Evolutionary conservation across 92 coral and sea anemone species (phyloP).

Genomic region (Desmophyllum pertusum): DNA sequence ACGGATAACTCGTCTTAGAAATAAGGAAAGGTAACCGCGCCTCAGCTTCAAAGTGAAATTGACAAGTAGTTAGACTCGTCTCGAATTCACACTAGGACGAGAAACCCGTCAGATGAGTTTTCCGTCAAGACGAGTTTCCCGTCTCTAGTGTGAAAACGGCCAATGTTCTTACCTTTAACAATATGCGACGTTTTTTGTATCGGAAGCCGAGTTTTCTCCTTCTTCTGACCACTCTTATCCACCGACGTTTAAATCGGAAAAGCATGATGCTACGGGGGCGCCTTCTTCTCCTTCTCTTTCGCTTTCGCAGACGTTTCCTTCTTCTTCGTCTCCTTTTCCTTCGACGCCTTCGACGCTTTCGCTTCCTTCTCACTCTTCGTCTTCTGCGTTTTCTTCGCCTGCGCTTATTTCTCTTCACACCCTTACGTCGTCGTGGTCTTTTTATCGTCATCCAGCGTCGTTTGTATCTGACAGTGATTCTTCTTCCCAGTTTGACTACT

Average conservation of each 20-base stretch:
- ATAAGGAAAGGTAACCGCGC: too few relatives aligned
- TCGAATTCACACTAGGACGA: background rate
- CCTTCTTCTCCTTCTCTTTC: conserved; percentile 1
- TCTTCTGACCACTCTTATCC: conserved; percentile 25
- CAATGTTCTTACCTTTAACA: conserved; percentile 3
- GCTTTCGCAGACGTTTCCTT: background rate
- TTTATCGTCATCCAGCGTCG: background rate
- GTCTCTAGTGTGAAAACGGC: too few relatives aligned
- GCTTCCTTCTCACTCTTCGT: conserved; percentile 18
- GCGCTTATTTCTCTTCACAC: background rate
- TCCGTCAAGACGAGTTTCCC: too few relatives aligned
- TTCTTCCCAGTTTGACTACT: background rate
- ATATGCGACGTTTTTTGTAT: background rate
- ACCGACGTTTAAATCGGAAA: conserved; percentile 5
- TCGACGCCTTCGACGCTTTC: conserved; percentile 8
- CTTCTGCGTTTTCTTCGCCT: conserved; percentile 13
- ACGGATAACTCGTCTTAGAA: too few relatives aligned
- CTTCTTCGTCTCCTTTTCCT: conserved; percentile 1
- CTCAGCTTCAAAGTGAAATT: background rate
- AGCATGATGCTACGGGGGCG: conserved; percentile 5
- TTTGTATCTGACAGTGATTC: background rate
- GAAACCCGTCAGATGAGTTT: too few relatives aligned
- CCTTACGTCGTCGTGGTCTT: background rate
- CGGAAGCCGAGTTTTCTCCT: conserved; percentile 10
- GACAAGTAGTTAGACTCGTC: background rate